Conservation (phyloP, 1,140 invertebrate species). For the Caenorhabditis brenneri region DNA sequence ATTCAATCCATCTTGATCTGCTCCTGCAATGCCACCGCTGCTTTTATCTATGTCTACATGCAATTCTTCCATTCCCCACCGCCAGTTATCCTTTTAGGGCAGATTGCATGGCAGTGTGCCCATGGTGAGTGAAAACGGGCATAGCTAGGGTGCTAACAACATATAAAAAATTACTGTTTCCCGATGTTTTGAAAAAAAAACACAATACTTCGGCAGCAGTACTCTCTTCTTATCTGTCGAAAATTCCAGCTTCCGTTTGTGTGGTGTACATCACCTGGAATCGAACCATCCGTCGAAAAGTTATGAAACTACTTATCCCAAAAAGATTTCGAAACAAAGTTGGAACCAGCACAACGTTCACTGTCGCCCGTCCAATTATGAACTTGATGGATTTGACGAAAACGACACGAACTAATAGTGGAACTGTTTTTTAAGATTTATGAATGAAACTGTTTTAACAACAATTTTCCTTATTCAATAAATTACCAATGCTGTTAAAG, state of each 20-base stretch:
- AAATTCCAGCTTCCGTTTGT: not conserved
- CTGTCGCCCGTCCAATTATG: not conserved
- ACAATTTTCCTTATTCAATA: no score
- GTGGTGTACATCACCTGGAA: conserved; percentile 34
- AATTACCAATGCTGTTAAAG: no score
- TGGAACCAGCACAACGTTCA: not conserved
- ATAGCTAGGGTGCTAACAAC: no score
- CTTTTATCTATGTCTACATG: not conserved
- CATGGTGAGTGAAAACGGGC: no score
- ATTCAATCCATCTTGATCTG: not conserved
- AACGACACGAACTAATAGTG: not conserved
- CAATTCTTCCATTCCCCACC: not conserved
- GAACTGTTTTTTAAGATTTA: not conserved
- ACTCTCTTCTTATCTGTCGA: no score
- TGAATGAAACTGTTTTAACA: no score
- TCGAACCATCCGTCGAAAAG: conserved; percentile 30
- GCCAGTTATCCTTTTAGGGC: not conserved
- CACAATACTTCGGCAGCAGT: no score
- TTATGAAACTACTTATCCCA: not conserved
- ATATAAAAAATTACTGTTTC: no score
- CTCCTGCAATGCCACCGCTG: not conserved
- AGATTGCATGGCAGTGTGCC: not conserved
- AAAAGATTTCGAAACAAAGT: not conserved
- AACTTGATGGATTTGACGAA: not conserved
- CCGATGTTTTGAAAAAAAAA: no score